Percentiles rank a stretch among this genome's conserved stretches.
phyloP scores from a whole-genome alignment of 2,113 vertebrate species.

The Rhinoderma darwinii region DNA sequence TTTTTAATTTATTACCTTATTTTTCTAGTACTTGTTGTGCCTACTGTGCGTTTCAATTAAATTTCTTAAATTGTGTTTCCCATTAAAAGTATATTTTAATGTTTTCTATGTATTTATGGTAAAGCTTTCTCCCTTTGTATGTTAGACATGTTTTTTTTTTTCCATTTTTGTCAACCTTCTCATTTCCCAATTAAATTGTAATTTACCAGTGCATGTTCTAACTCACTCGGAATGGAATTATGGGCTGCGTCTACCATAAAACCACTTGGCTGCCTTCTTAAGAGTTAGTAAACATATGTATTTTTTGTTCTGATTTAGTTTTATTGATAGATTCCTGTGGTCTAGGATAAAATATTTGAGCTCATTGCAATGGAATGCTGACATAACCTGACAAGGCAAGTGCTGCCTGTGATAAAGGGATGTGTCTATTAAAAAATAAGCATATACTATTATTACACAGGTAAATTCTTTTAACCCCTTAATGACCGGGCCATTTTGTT shows the following conservation, averaged over 20 bases:
- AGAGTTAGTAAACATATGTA: neutral
- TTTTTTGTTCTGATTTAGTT: neutral
- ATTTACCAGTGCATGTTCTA: no score
- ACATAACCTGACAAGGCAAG: neutral
- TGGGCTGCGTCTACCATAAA: neutral
- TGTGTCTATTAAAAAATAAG: neutral
- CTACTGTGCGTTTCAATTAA: neutral
- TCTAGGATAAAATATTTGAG: neutral
- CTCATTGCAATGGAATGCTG: neutral
- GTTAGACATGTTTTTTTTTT: neutral
- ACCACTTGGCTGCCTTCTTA: slow-evolving; percentile 6
- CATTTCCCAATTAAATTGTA: neutral
- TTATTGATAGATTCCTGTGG: slow-evolving; percentile 39
- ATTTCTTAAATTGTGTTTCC: neutral
- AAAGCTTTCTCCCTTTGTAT: neutral
- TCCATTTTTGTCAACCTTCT: neutral
- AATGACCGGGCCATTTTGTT: no score
- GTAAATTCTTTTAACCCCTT: neutral
- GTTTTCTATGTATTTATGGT: neutral
- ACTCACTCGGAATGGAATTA: neutral
- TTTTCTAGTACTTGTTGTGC: neutral
- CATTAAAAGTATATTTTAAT: neutral
- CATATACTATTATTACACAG: neutral
- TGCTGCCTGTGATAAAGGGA: neutral
- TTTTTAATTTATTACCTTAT: no score